Evolutionary conservation across 2,113 vertebrate species (phyloP).

Genomic region (Pluvialis apricaria): DNA sequence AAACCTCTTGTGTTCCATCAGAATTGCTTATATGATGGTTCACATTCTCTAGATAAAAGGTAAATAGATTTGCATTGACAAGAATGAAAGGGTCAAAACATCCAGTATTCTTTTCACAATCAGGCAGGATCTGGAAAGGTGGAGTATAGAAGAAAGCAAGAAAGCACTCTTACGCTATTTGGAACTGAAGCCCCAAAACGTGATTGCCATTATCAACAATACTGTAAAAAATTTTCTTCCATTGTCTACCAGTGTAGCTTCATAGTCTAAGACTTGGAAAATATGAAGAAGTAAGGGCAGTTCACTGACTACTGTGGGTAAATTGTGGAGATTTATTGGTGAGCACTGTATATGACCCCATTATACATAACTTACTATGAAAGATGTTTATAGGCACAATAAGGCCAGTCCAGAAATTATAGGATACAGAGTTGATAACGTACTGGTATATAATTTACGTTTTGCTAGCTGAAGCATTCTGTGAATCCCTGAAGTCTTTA

Average conservation of each 20-base stretch:
- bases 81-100: neutral
- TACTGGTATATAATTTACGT: fast-evolving
- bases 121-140: neutral
- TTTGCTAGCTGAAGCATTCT: neutral
- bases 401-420: neutral
- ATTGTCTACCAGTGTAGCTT: neutral
- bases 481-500: neutral
- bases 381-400: neutral
- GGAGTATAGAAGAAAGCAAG: neutral
- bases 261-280: neutral
- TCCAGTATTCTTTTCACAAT: neutral
- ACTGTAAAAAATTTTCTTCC: neutral
- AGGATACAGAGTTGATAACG: neutral
- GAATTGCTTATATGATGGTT: neutral
- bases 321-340: neutral
- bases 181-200: neutral
- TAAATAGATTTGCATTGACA: neutral
- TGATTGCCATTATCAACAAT: neutral
- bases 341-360: neutral
- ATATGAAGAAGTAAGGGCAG: neutral
- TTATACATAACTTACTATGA: neutral
- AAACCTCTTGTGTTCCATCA: neutral
- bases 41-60: neutral
- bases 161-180: neutral
- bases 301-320: neutral